Evolutionary conservation across 1,140 invertebrate species (phyloP), one percentile per base, ranked within the genome.

Genomic region (Orius insidiosus): DNA sequence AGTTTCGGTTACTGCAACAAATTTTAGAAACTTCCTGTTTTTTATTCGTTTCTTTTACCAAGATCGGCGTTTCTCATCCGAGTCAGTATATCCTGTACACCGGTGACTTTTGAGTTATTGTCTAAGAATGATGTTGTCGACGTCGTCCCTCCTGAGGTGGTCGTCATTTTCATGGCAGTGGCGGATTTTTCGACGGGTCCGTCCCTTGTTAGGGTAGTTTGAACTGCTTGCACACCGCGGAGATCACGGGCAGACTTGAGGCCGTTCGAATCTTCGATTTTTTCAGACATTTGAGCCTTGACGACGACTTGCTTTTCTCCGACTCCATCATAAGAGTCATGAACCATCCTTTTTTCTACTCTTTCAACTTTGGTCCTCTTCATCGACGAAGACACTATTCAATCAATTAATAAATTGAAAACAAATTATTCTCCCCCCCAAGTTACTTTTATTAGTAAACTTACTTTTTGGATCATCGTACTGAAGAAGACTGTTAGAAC

Each of bases 51-150:
- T 36, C 9, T 52, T 62, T 62, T 52, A 77, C 75, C 74, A 52
- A 75, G 68, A 56, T 76, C 74, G 49, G 74, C 74, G 56, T 76
- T 78, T 54, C 74, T 72, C 80, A 84, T 84, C 49, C 79, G 64
- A 8, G 69, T 69, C 1, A 84, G 63, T 2, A 81, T 75, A 60
- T 84, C n/a, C 53, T 78, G 68, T 1, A 81, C 73, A 8, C 74
- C 74, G 11, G 74, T 72, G 19, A 82, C 77, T 55, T 73, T 74
- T 32, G 70, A 71, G 48, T 61, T 64, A 58, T 75, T 76, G 51
- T 75, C 72, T n/a, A 81, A 66, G 59, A 82, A 82, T 18, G 55
- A 54, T 6, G 56, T 45, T 9, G 52, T 34, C 15, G 31, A 32
- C 5, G 42, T 45, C 18, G 41, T 48, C 5, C 44, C 47, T 14